phyloP scores from a whole-genome alignment of 2,797 vertebrate genomes.

The Peromyscus melanophrys region DNA sequence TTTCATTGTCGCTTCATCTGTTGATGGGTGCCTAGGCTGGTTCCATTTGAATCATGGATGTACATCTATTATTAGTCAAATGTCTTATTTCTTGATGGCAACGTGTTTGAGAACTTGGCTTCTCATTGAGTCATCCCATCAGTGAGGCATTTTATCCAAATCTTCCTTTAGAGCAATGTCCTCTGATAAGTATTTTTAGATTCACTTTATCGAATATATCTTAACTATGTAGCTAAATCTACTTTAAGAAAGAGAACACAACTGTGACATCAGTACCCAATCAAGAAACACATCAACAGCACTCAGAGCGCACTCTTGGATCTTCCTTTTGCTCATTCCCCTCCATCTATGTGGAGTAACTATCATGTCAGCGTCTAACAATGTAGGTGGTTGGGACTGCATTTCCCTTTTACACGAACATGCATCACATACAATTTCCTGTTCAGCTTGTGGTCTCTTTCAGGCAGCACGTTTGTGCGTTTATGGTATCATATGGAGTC shows the following conservation, averaged over 20 bases:
- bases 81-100: slow-evolving; percentile 6
- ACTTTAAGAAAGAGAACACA: background rate
- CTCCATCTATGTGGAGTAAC: background rate
- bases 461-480: background rate
- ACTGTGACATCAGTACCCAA: background rate
- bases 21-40: background rate
- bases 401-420: background rate
- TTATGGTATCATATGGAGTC: background rate
- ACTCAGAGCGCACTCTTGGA: background rate
- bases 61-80: background rate
- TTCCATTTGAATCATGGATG: background rate
- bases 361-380: background rate
- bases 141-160: slow-evolving; percentile 10
- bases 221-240: background rate
- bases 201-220: slow-evolving; percentile 13
- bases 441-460: background rate
- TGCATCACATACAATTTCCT: background rate
- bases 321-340: background rate
- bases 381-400: background rate
- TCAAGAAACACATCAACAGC: background rate
- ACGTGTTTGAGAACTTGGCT: background rate
- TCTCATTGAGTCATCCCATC: background rate
- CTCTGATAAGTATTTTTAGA: slow-evolving; percentile 39
- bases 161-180: background rate
- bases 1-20: background rate